Evolutionary conservation across 2,888 invertebrate genomes (phyloP), one percentile per base, ranked within the genome.

Genomic region (Desoria tigrina): DNA sequence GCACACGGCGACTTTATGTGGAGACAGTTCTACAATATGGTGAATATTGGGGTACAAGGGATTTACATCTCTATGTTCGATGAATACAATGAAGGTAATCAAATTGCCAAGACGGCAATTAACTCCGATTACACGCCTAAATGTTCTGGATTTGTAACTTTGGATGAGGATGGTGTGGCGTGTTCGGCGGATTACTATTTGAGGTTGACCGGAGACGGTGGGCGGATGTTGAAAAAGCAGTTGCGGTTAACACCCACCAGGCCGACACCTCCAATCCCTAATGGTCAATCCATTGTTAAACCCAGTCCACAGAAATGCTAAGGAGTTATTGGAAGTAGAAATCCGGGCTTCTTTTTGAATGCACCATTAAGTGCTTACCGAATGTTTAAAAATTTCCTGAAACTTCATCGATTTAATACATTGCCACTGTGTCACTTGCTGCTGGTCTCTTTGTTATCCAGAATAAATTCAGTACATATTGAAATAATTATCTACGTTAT

Each of bases 41-140:
- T n/a, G 42, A 4, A 21, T 4, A 23, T 45, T 14, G 59, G 59
- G 18, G 42, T 49, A 11, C 32, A 59, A 18, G 59, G 59, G 27
- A 59, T 59, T 18, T 59, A 59, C 59, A 59, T 59, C 45, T 59
- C 59, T 18, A 59, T 59, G 59, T 59, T 7, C 21, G 59, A 59
- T 24, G 59, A 59, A 27, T 59, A 59, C 59, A 59, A 59, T 24
- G 59, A 59, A 23, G 59, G 45, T 14, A 59, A 59, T 27, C 59
- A 59, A 18, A 59, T 59, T 24, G 59, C 59, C 4, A 59, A 59
- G 59, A 59, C 59, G 59, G 59, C 59, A 6, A 45, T 45, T 14
- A 32, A 49, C 45, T 23, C 6, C 6, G 16, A 16, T 24, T 21
- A 24, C 4, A 24, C 45, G 11, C 59, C 59, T 23, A 24, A 14